Evolutionary conservation across 2,888 invertebrate species (phyloP), one percentile per base, ranked within the genome.

Genomic region (Endotricha flammealis): DNA sequence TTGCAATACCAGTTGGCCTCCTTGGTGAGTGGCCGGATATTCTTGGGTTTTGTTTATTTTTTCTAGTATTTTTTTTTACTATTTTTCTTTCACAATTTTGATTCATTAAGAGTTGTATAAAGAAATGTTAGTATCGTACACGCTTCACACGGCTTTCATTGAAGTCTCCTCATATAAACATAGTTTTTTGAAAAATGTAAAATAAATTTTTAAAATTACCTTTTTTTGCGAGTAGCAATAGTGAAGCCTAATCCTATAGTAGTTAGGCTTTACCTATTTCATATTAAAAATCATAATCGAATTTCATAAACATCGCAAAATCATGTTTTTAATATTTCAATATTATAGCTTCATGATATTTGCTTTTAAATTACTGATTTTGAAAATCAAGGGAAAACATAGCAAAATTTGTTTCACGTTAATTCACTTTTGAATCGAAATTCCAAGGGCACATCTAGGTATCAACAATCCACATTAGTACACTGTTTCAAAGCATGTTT

Each of bases 1-100:
- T 82, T 82, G 75, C 81, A 82, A 81, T 77, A 77, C 80, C 83
- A 83, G 83, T 69, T 82, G 78, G 80, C 83, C 82, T 78, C 81
- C 44, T 68, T 83, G 85, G 86, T 86, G 85, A 86, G 86, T 85
- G 80, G 75, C 77, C 64, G 66, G 46, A 48, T 52, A 53, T 38
- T 46, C 53, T 62, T 64, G 58, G 50, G 57, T 64, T 66, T 71
- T 67, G 63, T 62, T 57, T 34, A 68, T 45, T 45, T 63, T 63
- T 46, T 56, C 54, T 34, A 42, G 49, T 49, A 46, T 42, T 50
- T 54, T 53, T 54, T 55, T 50, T 53, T 29, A 53, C 54, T 44
- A 41, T 25, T 46, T 37, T 57, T 44, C 50, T 45, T 63, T 56
- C 49, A 53, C 31, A 48, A 53, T 48, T 22, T 22, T n/a, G n/a